Evolutionary conservation across 2,113 vertebrate species (phyloP).

Genomic region (Pitta sordida): DNA sequence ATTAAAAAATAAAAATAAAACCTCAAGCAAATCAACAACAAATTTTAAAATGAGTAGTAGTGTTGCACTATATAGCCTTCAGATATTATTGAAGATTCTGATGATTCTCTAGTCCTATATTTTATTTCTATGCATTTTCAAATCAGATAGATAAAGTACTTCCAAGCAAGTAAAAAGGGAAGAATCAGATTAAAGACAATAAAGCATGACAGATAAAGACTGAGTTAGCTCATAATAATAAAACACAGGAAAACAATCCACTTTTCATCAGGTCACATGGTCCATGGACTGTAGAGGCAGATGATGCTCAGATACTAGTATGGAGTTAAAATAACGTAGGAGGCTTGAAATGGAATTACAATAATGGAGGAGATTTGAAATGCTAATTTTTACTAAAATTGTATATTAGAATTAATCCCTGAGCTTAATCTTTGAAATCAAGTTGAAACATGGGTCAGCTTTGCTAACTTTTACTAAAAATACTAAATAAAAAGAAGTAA

Average conservation of each 20-base stretch:
- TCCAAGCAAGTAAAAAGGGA: neutral
- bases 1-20: neutral
- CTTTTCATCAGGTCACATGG: neutral
- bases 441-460: conserved; percentile 7
- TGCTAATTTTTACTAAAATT: conserved; percentile 37
- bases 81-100: neutral
- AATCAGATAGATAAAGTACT: neutral
- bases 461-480: conserved; percentile 1
- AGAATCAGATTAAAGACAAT: conserved; percentile 11
- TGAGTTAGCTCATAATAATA: neutral
- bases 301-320: neutral
- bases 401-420: conserved; percentile 25
- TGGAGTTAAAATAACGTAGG: neutral
- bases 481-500: neutral
- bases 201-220: neutral
- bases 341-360: neutral
- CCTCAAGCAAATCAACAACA: neutral
- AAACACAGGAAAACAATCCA: conserved; percentile 1
- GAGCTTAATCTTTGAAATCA: conserved; percentile 35
- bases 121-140: neutral
- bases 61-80: neutral
- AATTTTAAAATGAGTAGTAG: neutral
- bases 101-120: neutral
- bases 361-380: neutral
- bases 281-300: neutral